Evolutionary conservation across 2,797 vertebrate genomes (phyloP), one percentile per base, ranked within the genome.

Genomic region (Cygnus olor): DNA sequence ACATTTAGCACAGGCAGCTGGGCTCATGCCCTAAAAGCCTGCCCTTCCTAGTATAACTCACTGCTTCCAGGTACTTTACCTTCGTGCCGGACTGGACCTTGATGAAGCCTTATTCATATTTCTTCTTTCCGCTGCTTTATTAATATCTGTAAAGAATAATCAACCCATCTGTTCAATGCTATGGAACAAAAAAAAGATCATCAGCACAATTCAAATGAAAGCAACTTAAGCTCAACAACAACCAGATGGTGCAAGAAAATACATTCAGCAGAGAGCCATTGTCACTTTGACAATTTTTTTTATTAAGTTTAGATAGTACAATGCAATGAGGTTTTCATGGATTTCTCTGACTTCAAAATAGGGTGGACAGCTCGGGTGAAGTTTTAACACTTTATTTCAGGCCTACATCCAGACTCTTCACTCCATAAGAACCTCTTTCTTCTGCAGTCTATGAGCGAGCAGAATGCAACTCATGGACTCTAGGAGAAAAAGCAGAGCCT

Each of bases 141-240:
- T 99, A 99, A 99, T 99, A 99, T 99, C 99, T 99, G 99, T 99
- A 99, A 99, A 99, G 99, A 99, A 99, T 98, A 98, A 99, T 99
- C 99, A 99, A 99, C 99, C 99, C 99, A 99, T 99, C 99, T 98
- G 98, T 99, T 99, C 99, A 99, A 99, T 98, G 97, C 98, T 98
- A 98, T 45, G 97, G 97, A 98, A 98, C 96, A 98, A 98, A 97
- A 97, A 97, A 95, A 96, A 98, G 90, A 98, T 97, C 95, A 94
- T 98, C 98, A 98, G 96, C 96, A 98, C 96, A 98, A 97, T 97
- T 98, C 96, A 98, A 97, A 98, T 81, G 97, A 98, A 97, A 98
- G 96, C 96, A 98, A 97, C 91, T 97, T 97, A 97, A 95, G 90
- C 80, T 94, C 94, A 97, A 97, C 91, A 97, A 96, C 92, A 97